phyloP scores from a whole-genome alignment of 2,888 invertebrate species.

The Mythimna pallens region DNA sequence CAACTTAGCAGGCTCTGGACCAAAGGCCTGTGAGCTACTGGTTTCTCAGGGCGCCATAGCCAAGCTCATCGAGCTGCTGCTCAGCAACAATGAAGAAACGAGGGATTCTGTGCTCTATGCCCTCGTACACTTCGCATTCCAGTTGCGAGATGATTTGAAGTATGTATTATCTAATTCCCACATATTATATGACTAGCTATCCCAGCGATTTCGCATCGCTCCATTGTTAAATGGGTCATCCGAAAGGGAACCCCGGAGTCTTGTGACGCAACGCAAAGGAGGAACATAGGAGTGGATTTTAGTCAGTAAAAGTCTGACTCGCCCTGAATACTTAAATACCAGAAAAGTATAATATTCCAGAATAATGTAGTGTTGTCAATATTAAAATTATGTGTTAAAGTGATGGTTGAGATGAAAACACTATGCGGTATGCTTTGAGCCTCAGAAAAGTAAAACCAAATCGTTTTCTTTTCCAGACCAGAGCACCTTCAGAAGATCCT shows the following conservation, averaged over 20 bases:
- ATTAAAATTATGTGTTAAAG: no score
- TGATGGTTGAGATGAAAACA: no score
- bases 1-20: slow-evolving; percentile 79
- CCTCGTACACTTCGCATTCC: slow-evolving; percentile 75
- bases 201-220: no score
- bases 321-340: no score
- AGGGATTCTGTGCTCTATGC: slow-evolving; percentile 78
- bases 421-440: neutral
- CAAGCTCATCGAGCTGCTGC: slow-evolving; percentile 69
- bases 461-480: slow-evolving; percentile 68
- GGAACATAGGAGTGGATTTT: no score
- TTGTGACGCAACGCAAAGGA: no score
- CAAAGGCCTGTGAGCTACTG: slow-evolving; percentile 69
- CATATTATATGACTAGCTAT: neutral
- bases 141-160: slow-evolving; percentile 76
- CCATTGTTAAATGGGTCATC: no score
- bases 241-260: no score
- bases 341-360: no score
- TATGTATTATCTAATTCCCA: slow-evolving; percentile 49
- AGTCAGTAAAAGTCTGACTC: no score
- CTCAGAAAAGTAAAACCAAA: neutral
- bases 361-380: no score
- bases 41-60: slow-evolving; percentile 75
- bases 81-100: slow-evolving; percentile 61
- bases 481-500: slow-evolving; percentile 73